A percentile compares a stretch with the other conserved stretches of the same genome.
phyloP scores from a whole-genome alignment of 2,888 invertebrate species.

The Lysandra coridon region DNA sequence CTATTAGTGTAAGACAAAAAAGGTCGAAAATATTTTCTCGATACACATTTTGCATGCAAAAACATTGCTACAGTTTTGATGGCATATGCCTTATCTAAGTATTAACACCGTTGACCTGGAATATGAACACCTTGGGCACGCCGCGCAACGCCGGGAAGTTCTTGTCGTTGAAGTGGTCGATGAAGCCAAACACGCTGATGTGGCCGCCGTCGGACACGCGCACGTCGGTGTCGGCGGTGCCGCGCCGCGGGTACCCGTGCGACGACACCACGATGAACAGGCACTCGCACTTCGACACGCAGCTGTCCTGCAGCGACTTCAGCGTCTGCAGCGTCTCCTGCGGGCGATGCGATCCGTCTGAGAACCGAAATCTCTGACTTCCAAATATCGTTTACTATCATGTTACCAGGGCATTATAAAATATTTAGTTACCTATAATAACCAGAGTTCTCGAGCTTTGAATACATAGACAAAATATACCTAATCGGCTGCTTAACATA shows the following conservation, averaged over 20 bases:
- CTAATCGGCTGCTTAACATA: no score
- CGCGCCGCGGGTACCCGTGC: conserved; percentile 78
- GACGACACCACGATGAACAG: conserved; percentile 84
- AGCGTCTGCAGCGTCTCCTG: conserved; percentile 68
- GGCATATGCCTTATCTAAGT: no score
- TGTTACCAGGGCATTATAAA: no score
- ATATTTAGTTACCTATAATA: no score
- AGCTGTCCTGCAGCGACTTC: conserved; percentile 55
- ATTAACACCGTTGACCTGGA: conserved; percentile 72
- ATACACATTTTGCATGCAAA: no score
- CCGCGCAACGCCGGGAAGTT: conserved; percentile 74
- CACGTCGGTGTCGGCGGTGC: conserved; percentile 65
- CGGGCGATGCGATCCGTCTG: not conserved
- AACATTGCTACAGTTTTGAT: no score
- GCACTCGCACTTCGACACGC: conserved; percentile 75
- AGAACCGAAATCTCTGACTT: not conserved
- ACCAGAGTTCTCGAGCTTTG: no score
- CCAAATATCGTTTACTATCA: no score
- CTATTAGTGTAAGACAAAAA: no score
- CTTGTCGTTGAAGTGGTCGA: conserved; percentile 80
- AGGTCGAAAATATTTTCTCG: no score
- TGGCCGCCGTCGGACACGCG: conserved; percentile 79
- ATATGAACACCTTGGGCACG: conserved; percentile 87
- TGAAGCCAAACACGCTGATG: conserved; percentile 75
- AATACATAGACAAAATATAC: no score